Conservation (phyloP, 2,888 invertebrate species). For the Rhamnusium bicolor region DNA sequence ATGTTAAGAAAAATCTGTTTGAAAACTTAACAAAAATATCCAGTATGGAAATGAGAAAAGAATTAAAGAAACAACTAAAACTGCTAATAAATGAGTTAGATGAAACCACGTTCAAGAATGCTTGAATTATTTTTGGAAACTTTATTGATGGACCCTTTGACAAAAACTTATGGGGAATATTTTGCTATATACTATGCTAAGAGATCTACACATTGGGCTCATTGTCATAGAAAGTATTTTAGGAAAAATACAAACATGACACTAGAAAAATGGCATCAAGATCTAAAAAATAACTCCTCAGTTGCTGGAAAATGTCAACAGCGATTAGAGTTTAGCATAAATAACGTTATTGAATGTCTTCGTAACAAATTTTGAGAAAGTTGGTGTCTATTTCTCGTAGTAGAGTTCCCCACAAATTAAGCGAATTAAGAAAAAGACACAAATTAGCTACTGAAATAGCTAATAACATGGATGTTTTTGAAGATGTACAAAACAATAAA, state of each 20-base stretch:
- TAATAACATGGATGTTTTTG: not conserved
- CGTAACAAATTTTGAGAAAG: slow-evolving; percentile 3
- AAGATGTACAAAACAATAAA: not conserved
- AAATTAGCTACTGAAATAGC: not conserved
- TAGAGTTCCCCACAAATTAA: slow-evolving; percentile 1
- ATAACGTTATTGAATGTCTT: not conserved
- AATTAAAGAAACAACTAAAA: no score
- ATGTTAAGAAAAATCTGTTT: no score
- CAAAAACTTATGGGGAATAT: slow-evolving; percentile 5
- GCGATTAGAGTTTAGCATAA: not conserved
- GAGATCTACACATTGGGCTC: slow-evolving; percentile 5
- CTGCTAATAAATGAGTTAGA: no score
- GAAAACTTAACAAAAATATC: no score
- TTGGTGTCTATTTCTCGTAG: not conserved
- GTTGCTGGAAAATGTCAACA: not conserved
- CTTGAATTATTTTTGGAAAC: no score
- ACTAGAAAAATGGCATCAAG: slow-evolving; percentile 15
- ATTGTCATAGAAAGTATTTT: slow-evolving; percentile 1
- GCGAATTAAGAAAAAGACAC: not conserved
- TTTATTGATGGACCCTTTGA: no score
- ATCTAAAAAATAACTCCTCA: not conserved
- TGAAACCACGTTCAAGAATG: no score
- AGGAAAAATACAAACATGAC: slow-evolving; percentile 10
- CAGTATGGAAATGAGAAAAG: no score
- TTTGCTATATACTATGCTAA: slow-evolving; percentile 8